phyloP scores from a whole-genome alignment of 2,797 vertebrate species.

The Nannoperca obscura region DNA sequence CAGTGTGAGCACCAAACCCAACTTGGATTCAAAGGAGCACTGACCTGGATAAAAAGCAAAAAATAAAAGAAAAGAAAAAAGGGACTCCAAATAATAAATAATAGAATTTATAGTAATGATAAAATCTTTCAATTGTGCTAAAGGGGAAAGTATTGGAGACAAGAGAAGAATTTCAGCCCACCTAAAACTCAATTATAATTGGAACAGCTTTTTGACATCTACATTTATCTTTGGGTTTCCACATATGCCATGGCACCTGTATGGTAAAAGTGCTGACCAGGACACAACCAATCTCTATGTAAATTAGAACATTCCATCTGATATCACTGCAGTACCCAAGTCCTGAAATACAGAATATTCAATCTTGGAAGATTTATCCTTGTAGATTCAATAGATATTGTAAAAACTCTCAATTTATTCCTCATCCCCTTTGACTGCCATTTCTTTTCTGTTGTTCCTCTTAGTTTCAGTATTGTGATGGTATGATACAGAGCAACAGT shows the following conservation, averaged over 20 bases:
- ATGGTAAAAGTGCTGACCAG: conserved; percentile 31
- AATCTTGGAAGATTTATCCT: conserved; percentile 17
- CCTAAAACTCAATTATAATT: neutral
- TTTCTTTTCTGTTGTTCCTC: neutral
- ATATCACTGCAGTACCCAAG: neutral
- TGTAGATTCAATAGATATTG: neutral
- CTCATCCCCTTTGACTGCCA: neutral
- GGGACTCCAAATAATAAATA: neutral
- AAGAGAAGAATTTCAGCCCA: neutral
- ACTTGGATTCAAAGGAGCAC: neutral
- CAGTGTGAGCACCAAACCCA: neutral
- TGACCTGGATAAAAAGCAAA: neutral
- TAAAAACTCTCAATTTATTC: neutral
- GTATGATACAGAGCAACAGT: neutral
- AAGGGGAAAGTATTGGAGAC: neutral
- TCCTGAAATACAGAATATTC: conserved; percentile 31
- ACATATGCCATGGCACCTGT: conserved; percentile 4
- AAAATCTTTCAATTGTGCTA: neutral
- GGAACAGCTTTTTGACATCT: conserved; percentile 16
- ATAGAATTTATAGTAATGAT: conserved; percentile 1
- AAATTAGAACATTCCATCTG: conserved; percentile 38
- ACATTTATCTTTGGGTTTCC: conserved; percentile 21
- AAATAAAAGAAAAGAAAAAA: too few species aligned
- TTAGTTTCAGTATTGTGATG: neutral
- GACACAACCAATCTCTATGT: conserved; percentile 59